A percentile compares a stretch with the other conserved stretches of the same genome.
phyloP scores from a whole-genome alignment of 2,113 vertebrate genomes.

The pig (Sus scrofa) region T2T-Sscrofa CM000829.6:56265001-56265500 shows the following conservation, averaged over 20 bases:
- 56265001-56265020: too few relatives aligned
- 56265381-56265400: neutral
- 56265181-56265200: neutral
- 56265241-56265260: neutral
- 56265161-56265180: neutral
- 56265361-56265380: neutral
- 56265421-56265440: too few relatives aligned
- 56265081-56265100: neutral
- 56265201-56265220: neutral
- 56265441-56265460: too few relatives aligned
- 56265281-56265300: neutral
- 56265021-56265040: too few relatives aligned
- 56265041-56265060: too few relatives aligned
- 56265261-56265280: neutral
- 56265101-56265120: neutral
- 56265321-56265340: neutral
- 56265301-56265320: constrained; percentile 28
- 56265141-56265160: neutral
- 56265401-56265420: neutral
- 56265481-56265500: too few relatives aligned
- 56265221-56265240: neutral
- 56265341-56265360: neutral
- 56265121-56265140: neutral
- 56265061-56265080: neutral
- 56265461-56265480: too few relatives aligned